Conservation (phyloP, 2,113 vertebrate genomes). For the Micronisus gabar region DNA sequence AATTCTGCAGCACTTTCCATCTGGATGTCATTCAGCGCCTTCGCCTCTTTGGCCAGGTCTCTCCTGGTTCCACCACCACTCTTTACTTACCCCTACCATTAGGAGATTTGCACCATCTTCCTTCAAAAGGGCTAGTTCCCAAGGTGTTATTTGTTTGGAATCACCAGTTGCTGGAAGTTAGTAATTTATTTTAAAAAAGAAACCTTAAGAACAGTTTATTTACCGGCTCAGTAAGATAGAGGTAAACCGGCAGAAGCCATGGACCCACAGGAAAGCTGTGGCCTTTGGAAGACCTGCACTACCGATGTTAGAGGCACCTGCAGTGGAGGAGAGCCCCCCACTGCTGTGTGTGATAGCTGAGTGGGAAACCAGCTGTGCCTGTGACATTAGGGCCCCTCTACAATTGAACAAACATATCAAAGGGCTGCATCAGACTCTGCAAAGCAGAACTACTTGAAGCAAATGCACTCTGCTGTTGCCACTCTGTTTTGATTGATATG, state of each 20-base stretch:
- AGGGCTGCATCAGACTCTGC: not conserved
- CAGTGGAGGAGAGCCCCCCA: not conserved
- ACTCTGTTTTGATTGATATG: conserved; percentile 33
- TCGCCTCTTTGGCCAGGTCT: not conserved
- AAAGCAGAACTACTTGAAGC: conserved; percentile 4
- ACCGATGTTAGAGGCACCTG: not conserved
- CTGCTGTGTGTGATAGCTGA: not conserved
- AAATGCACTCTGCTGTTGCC: conserved; percentile 7
- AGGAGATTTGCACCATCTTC: not conserved
- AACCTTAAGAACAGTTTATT: not conserved
- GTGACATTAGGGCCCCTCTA: not conserved
- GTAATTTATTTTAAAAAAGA: not conserved
- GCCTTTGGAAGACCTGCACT: not conserved
- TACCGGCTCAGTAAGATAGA: not conserved
- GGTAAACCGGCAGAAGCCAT: not conserved
- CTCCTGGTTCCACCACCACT: not conserved
- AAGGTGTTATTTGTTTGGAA: not conserved
- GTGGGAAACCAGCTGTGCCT: not conserved
- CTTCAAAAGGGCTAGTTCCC: not conserved
- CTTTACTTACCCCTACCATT: not conserved
- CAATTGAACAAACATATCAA: not conserved
- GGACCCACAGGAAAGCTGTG: not conserved
- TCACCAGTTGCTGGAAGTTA: not conserved
- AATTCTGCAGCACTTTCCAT: not conserved
- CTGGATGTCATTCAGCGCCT: not conserved